A percentile compares a stretch with the other conserved stretches of the same genome.
Conservation (phyloP, 2,888 invertebrate species). For the Lathronympha strigana region DNA sequence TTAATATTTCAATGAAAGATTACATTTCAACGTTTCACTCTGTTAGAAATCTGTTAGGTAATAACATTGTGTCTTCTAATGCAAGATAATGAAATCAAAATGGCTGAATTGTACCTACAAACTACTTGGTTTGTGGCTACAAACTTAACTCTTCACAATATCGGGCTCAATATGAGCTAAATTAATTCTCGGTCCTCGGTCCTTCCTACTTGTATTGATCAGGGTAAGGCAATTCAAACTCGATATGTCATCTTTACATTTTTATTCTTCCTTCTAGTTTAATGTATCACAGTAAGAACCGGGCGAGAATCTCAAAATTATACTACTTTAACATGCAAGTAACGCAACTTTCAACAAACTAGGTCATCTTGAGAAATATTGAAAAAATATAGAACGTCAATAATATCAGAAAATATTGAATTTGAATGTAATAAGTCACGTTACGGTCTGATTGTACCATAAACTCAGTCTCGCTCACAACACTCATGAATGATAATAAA, state of each 20-base stretch:
- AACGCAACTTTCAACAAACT: conserved; percentile 73
- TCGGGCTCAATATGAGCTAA: conserved; percentile 83
- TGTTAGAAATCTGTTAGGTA: conserved; percentile 65
- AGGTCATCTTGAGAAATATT: conserved; percentile 65
- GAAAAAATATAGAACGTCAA: conserved; percentile 55
- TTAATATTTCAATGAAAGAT: conserved; percentile 74
- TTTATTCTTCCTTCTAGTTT: conserved; percentile 62
- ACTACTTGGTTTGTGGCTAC: too few species aligned
- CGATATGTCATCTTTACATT: conserved; percentile 48
- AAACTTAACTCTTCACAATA: conserved; percentile 74
- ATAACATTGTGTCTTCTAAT: conserved; percentile 64
- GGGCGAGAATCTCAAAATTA: conserved; percentile 82
- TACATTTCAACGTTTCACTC: conserved; percentile 70
- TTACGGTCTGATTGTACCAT: conserved; percentile 78
- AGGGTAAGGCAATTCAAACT: conserved; percentile 43
- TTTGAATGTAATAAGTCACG: conserved; percentile 61
- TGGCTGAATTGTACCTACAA: conserved; percentile 77
- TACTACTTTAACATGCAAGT: conserved; percentile 78
- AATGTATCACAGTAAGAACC: conserved; percentile 81
- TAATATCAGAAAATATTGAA: conserved; percentile 72
- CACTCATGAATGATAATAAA: conserved; percentile 77
- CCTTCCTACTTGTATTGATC: conserved; percentile 62
- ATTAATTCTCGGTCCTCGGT: conserved; percentile 74
- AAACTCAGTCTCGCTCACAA: conserved; percentile 80
- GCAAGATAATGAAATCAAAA: conserved; percentile 65